phyloP scores from a whole-genome alignment of 2,113 vertebrate species.

The Xerus inauris region DNA sequence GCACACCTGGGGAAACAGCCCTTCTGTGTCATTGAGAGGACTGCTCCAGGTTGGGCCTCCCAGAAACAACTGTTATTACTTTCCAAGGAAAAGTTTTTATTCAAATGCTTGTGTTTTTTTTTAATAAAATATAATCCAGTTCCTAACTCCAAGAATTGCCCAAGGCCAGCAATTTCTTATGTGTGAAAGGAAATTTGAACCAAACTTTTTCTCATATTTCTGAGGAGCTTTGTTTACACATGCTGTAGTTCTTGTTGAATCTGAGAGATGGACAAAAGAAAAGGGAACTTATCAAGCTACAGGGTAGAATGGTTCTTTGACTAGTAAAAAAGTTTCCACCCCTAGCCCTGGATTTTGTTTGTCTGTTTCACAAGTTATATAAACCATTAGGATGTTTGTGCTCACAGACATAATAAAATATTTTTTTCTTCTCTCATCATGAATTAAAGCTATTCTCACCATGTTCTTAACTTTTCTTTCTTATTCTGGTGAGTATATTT shows the following conservation, averaged over 20 bases:
- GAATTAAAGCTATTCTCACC: neutral
- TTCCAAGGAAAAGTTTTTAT: neutral
- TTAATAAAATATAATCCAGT: neutral
- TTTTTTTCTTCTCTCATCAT: neutral
- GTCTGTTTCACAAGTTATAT: neutral
- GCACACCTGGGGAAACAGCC: neutral
- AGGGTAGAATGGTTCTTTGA: neutral
- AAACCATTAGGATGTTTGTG: neutral
- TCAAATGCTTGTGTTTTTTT: neutral
- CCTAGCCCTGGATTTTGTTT: neutral
- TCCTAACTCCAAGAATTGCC: neutral
- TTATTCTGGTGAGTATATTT: slow-evolving; percentile 33
- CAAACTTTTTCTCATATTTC: neutral
- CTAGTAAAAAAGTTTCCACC: neutral
- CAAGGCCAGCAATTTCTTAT: neutral
- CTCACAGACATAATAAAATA: neutral
- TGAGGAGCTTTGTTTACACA: neutral
- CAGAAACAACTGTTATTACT: neutral
- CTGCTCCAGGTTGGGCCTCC: neutral
- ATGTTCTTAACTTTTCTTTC: neutral
- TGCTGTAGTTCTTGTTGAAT: neutral
- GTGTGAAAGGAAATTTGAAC: neutral
- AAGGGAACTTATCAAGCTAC: neutral
- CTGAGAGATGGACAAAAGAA: neutral
- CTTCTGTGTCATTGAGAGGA: neutral